Percentiles rank a stretch among this genome's conserved stretches.
phyloP scores from a whole-genome alignment of 2,113 vertebrate species.

The Petrocephalus zakoni region DNA sequence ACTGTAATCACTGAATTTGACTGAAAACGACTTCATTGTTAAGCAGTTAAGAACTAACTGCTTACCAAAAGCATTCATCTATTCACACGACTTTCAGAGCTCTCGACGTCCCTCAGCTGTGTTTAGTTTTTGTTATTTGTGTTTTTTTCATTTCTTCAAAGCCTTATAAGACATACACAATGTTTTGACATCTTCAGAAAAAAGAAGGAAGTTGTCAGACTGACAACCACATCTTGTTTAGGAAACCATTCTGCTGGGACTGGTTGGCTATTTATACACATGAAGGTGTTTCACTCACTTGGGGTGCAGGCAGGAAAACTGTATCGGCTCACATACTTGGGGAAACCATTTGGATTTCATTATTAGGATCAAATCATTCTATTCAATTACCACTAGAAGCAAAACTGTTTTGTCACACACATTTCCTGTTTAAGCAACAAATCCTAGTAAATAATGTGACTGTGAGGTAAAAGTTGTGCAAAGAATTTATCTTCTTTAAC shows the following conservation, averaged over 20 bases:
- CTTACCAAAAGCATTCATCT: slow-evolving; percentile 28
- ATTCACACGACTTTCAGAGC: slow-evolving; percentile 30
- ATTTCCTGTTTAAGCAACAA: slow-evolving; percentile 18
- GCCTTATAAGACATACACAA: slow-evolving; percentile 5
- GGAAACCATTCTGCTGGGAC: not conserved
- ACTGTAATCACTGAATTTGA: slow-evolving; percentile 20
- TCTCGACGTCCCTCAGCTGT: slow-evolving; percentile 31
- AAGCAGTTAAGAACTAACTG: slow-evolving; percentile 25
- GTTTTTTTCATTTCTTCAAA: slow-evolving; percentile 25
- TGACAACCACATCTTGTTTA: slow-evolving; percentile 16
- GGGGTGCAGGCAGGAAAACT: not conserved
- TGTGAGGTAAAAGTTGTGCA: not conserved
- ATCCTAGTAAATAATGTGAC: slow-evolving; percentile 7
- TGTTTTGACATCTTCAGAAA: slow-evolving; percentile 23
- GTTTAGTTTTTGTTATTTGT: slow-evolving; percentile 20
- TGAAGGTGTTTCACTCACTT: not conserved
- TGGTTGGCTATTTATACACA: not conserved
- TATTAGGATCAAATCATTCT: slow-evolving; percentile 13
- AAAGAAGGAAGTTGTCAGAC: slow-evolving; percentile 17
- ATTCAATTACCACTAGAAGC: slow-evolving; percentile 19
- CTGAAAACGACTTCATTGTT: not conserved
- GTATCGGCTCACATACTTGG: not conserved
- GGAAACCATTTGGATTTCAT: slow-evolving; percentile 24
- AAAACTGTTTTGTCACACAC: slow-evolving; percentile 16
- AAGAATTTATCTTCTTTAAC: slow-evolving; percentile 1